phyloP scores from a whole-genome alignment of 2,113 vertebrate genomes.

The Morone saxatilis region DNA sequence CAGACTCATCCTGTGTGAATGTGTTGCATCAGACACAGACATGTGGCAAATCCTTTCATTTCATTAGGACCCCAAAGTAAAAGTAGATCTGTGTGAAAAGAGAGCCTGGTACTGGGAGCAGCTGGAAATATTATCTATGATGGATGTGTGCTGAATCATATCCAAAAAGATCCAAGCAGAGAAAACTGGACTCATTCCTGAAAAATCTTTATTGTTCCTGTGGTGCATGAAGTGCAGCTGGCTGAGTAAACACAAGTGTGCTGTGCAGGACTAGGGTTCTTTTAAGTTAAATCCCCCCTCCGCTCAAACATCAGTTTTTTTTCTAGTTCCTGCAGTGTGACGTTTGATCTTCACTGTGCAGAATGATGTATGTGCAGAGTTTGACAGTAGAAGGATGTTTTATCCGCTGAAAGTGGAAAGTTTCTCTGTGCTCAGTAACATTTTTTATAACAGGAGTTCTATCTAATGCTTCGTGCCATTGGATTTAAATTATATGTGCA shows the following conservation, averaged over 20 bases:
- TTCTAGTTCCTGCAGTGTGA: no score
- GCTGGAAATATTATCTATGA: background rate
- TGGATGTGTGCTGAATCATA: background rate
- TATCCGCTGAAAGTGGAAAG: no score
- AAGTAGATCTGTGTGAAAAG: background rate
- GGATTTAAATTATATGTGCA: no score
- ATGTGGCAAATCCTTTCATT: constrained; percentile 36
- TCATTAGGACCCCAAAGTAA: constrained; percentile 7
- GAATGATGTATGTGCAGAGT: no score
- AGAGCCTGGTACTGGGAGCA: background rate
- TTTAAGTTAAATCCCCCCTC: background rate
- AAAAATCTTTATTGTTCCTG: background rate
- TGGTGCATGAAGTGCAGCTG: background rate
- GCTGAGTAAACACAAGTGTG: background rate
- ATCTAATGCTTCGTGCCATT: no score
- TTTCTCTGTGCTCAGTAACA: no score
- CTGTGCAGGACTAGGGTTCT: background rate
- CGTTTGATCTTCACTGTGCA: no score
- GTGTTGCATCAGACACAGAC: constrained; percentile 15
- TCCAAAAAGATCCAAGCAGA: background rate
- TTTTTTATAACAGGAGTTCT: no score
- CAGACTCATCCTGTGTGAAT: constrained; percentile 18
- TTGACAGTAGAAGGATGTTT: no score
- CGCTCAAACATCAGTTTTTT: no score
- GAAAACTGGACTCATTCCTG: background rate